Evolutionary conservation across 1,140 invertebrate species (phyloP).

Genomic region (Phortica variegata): DNA sequence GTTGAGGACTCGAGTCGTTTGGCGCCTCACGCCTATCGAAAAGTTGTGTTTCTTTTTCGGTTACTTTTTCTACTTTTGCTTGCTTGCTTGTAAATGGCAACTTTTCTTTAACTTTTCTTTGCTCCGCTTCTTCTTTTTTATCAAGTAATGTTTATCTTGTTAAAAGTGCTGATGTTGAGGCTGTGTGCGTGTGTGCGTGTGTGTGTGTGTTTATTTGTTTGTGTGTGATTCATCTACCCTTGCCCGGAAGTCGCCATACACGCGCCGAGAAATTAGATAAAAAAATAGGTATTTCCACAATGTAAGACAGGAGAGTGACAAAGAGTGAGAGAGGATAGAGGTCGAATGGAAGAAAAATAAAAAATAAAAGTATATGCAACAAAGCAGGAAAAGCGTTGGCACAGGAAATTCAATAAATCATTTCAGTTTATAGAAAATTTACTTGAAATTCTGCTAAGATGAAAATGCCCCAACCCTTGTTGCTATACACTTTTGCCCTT

Average conservation of each 20-base stretch:
- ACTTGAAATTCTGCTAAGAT: no score
- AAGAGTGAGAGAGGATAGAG: not conserved
- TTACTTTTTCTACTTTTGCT: no score
- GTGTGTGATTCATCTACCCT: not conserved
- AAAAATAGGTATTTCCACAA: no score
- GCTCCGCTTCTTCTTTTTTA: not conserved
- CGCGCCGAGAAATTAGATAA: not conserved
- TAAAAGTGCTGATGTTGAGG: slow-evolving; percentile 9
- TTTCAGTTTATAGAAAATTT: slow-evolving; percentile 1
- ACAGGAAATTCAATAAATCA: slow-evolving; percentile 17
- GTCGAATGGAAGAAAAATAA: slow-evolving; percentile 1
- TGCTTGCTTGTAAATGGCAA: no score
- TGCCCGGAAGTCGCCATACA: slow-evolving; percentile 6
- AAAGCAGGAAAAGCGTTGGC: not conserved
- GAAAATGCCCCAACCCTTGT: no score
- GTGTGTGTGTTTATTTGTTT: not conserved
- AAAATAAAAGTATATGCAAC: not conserved
- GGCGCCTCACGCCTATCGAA: no score
- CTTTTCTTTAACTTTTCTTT: not conserved
- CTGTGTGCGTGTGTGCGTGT: not conserved
- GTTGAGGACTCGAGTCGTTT: no score
- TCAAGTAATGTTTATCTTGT: slow-evolving; percentile 10
- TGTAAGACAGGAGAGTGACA: no score
- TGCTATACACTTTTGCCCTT: no score
- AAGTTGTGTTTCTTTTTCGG: no score